Conservation (phyloP, 2,888 invertebrate species). For the Alloplasta piceator region DNA sequence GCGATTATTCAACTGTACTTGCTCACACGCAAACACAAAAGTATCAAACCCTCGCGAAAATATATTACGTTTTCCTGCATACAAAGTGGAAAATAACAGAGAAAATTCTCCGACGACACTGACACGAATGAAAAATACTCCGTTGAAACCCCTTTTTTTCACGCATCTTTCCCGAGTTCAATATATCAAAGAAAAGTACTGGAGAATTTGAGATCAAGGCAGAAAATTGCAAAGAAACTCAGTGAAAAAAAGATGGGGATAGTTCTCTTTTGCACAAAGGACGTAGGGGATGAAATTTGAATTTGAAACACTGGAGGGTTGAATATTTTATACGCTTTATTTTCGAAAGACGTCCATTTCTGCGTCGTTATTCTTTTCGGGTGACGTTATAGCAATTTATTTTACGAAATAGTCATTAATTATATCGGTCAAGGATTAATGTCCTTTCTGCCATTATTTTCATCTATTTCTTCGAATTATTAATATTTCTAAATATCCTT, state of each 20-base stretch:
- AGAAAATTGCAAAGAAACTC: slow-evolving; percentile 6
- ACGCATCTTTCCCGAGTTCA: neutral
- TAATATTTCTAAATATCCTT: too few species aligned
- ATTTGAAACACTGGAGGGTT: too few species aligned
- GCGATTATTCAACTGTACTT: slow-evolving; percentile 7
- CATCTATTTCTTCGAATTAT: too few species aligned
- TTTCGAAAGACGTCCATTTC: too few species aligned
- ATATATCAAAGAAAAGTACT: slow-evolving; percentile 3
- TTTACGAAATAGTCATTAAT: too few species aligned
- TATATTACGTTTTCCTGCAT: slow-evolving; percentile 11
- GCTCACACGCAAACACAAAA: neutral
- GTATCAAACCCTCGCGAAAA: neutral
- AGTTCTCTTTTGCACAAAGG: too few species aligned
- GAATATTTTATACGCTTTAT: too few species aligned
- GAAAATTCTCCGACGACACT: slow-evolving; percentile 3
- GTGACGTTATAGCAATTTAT: too few species aligned
- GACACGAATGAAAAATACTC: slow-evolving; percentile 29
- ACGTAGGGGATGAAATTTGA: too few species aligned
- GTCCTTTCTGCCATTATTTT: too few species aligned
- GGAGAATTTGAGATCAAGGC: neutral
- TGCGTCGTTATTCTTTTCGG: too few species aligned
- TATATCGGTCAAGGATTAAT: too few species aligned
- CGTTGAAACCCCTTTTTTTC: neutral
- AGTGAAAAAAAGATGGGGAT: neutral
- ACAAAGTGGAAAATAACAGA: slow-evolving; percentile 22